Conservation (phyloP, 2,113 vertebrate species). For the Eurypyga helias region DNA sequence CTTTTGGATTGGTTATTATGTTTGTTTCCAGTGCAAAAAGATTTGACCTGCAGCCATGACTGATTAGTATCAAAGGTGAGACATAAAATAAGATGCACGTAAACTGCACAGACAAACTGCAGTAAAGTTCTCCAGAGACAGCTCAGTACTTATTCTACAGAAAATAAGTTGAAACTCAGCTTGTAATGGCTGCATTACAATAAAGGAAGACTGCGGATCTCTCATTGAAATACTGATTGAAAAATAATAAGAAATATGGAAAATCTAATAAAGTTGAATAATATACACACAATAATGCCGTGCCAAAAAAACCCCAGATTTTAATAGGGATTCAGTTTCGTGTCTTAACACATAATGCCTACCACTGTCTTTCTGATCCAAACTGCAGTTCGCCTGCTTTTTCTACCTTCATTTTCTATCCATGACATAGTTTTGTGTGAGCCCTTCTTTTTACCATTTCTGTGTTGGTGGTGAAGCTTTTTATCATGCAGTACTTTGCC, state of each 20-base stretch:
- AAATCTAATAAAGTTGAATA: neutral
- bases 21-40: slow-evolving; percentile 16
- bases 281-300: neutral
- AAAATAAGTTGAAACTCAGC: slow-evolving; percentile 46
- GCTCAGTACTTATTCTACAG: slow-evolving; percentile 40
- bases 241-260: neutral
- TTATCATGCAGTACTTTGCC: neutral
- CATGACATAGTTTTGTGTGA: neutral
- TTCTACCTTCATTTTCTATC: neutral
- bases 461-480: slow-evolving; percentile 30
- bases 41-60: slow-evolving; percentile 73
- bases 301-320: neutral
- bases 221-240: neutral
- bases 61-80: slow-evolving; percentile 80
- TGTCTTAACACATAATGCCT: neutral
- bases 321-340: neutral
- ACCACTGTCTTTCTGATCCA: neutral
- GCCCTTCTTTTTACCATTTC: neutral
- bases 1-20: slow-evolving; percentile 49
- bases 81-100: slow-evolving; percentile 80
- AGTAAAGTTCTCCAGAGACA: slow-evolving; percentile 79
- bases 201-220: neutral
- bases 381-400: neutral
- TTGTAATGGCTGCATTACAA: slow-evolving; percentile 35
- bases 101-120: slow-evolving; percentile 73